Conservation (phyloP, 2,888 invertebrate genomes). For the Baccha elongata region DNA sequence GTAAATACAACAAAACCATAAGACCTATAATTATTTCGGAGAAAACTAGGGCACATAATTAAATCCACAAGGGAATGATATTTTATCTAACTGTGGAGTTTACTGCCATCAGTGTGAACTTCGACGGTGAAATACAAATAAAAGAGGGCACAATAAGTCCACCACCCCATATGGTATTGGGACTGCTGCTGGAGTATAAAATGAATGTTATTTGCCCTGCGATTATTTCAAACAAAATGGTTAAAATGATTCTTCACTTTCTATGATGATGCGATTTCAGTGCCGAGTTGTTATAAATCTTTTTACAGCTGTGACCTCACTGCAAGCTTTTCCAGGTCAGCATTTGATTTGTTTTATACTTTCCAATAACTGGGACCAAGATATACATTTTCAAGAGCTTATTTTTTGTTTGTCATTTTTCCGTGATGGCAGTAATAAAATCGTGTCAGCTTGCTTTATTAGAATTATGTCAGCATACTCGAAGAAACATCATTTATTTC, state of each 20-base stretch:
- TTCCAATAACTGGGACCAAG: slow-evolving; percentile 13
- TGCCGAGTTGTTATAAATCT: slow-evolving; percentile 41
- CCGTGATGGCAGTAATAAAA: slow-evolving; percentile 34
- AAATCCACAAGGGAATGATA: slow-evolving; percentile 23
- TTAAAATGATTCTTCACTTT: slow-evolving; percentile 4
- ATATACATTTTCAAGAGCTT: slow-evolving; percentile 2
- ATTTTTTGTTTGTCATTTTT: slow-evolving; percentile 10
- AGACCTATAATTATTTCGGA: slow-evolving; percentile 16
- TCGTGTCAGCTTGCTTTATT: slow-evolving; percentile 24
- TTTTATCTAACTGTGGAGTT: background rate
- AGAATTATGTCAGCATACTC: slow-evolving; percentile 18
- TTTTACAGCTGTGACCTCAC: slow-evolving; percentile 23
- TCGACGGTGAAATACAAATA: background rate
- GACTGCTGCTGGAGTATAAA: background rate
- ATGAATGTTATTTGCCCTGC: slow-evolving; percentile 21
- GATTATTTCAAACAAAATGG: slow-evolving; percentile 28
- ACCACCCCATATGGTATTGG: background rate
- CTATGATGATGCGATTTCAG: slow-evolving; percentile 25
- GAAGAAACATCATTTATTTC: slow-evolving; percentile 21
- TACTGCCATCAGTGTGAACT: background rate
- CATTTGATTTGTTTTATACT: slow-evolving; percentile 11
- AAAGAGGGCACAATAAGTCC: slow-evolving; percentile 1
- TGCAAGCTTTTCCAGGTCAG: background rate
- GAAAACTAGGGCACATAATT: slow-evolving; percentile 26
- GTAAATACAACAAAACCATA: background rate